Base-by-base conservation (phyloP, 2,113 vertebrate genomes). In the Barbus barbus region DNA sequence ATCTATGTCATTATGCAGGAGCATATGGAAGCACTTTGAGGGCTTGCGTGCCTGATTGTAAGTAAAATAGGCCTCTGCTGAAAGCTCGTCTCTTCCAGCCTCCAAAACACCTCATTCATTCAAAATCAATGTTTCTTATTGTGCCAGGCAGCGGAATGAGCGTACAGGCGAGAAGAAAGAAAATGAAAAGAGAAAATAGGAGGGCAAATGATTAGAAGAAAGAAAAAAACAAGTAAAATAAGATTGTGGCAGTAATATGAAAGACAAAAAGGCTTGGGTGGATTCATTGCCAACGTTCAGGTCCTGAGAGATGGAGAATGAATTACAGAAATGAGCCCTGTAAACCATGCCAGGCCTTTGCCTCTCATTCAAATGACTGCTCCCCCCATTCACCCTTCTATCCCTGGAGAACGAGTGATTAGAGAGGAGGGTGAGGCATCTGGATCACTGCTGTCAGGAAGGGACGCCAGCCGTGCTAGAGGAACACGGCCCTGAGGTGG, bases 301-400 rank as follows among this genome's bases (percentile, higher is more conserved):
- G 85, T 93, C 94, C 93, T 90, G 3, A 90, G 94, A 93, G 93
- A 93, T 89, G 13, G 86, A 80, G 89, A 86, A 93, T 93, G 93
- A 93, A 94, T 94, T 92, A 93, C 90, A 92, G 92, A 94, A 94
- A 94, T 92, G 91, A 94, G 92, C 93, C 93, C 91, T 91, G 87
- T 90, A 89, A 90, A 91, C 92, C 92, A 93, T 93, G 92, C 93
- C 93, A 94, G 92, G 92, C 91, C 92, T 92, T 91, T 89, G 85
- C 89, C 78, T 78, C 84, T 83, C 75, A 80, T 87, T 78, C 76
- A 85, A 76, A 75, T 67, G 48, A 61, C 71, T 85, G 81, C 83
- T 72, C 83, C 85, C 83, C 82, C 81, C 71, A 83, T 85, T 85
- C 83, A 84, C 84, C 86, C 83, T 76, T 63, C 78, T 53, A 83